Conservation (phyloP, 1,140 invertebrate species). For the Araneus ventricosus region DNA sequence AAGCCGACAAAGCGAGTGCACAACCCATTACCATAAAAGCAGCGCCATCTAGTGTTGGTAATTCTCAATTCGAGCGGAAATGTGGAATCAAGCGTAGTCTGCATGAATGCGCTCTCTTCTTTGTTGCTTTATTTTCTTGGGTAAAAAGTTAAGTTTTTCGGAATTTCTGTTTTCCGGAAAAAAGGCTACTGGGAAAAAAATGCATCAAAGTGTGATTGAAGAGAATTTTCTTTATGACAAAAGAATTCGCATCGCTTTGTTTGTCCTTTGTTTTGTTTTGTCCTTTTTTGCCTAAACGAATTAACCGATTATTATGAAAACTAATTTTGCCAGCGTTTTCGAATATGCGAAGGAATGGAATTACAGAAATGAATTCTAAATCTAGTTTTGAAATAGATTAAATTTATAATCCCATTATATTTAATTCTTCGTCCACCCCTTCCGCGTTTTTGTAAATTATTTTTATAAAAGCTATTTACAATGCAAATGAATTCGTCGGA, state of each 20-base stretch:
- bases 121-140: constrained; percentile 40
- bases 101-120: constrained; percentile 27
- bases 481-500: neutral
- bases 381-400: constrained; percentile 31
- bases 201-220: constrained; percentile 67
- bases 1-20: constrained; percentile 73
- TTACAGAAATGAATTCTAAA: neutral
- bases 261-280: neutral
- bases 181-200: neutral
- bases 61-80: constrained; percentile 71
- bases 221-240: constrained; percentile 41
- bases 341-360: neutral
- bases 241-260: constrained; percentile 62
- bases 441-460: neutral
- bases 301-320: constrained; percentile 59
- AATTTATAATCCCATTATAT: constrained; percentile 12
- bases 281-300: neutral
- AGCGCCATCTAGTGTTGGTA: constrained; percentile 70
- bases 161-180: constrained; percentile 43
- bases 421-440: neutral
- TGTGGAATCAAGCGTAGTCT: constrained; percentile 59
- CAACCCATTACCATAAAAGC: constrained; percentile 74
- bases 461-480: neutral
- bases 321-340: neutral
- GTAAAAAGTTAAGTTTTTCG: constrained; percentile 37